Percentiles rank a stretch among this genome's conserved stretches.
phyloP scores from a whole-genome alignment of 2,888 invertebrate genomes.

The Macroteleia sp. region DNA sequence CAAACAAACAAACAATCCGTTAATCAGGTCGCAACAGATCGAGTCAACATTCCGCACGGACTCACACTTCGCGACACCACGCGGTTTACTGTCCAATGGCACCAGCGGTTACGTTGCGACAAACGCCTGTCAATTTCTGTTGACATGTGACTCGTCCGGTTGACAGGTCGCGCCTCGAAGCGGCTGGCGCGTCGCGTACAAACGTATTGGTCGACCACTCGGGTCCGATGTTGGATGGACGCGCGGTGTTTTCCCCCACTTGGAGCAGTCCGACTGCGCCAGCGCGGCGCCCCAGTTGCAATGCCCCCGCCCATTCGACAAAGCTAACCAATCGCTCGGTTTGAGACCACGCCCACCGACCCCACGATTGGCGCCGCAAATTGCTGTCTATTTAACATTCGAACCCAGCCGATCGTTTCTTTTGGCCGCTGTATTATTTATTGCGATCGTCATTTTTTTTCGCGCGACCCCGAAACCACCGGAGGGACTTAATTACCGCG shows the following conservation, averaged over 20 bases:
- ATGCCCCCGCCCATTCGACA: slow-evolving; percentile 54
- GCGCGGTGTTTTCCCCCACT: not conserved
- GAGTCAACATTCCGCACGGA: slow-evolving; percentile 9
- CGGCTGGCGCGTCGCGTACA: slow-evolving; percentile 71
- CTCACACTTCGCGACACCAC: not conserved
- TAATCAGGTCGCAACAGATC: slow-evolving; percentile 14
- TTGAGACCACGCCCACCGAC: slow-evolving; percentile 63
- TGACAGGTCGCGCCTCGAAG: slow-evolving; percentile 66
- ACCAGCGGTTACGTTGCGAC: not conserved
- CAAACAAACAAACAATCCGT: not conserved
- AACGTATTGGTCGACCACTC: slow-evolving; percentile 71
- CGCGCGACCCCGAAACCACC: slow-evolving; percentile 71
- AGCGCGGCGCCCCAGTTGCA: slow-evolving; percentile 28
- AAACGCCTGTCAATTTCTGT: slow-evolving; percentile 8
- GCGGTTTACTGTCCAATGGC: not conserved
- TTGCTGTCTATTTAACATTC: slow-evolving; percentile 84
- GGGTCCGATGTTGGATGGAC: not conserved
- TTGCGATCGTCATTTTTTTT: slow-evolving; percentile 68
- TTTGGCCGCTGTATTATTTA: slow-evolving; percentile 67
- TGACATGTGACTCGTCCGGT: slow-evolving; percentile 20
- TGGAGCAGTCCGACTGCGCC: slow-evolving; percentile 23
- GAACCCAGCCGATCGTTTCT: slow-evolving; percentile 81
- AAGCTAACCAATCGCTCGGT: slow-evolving; percentile 40
- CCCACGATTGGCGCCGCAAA: slow-evolving; percentile 76
- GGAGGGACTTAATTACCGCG: slow-evolving; percentile 82